Base-by-base conservation (phyloP, 2,888 invertebrate species). In the Meteorus cinctellus region DNA sequence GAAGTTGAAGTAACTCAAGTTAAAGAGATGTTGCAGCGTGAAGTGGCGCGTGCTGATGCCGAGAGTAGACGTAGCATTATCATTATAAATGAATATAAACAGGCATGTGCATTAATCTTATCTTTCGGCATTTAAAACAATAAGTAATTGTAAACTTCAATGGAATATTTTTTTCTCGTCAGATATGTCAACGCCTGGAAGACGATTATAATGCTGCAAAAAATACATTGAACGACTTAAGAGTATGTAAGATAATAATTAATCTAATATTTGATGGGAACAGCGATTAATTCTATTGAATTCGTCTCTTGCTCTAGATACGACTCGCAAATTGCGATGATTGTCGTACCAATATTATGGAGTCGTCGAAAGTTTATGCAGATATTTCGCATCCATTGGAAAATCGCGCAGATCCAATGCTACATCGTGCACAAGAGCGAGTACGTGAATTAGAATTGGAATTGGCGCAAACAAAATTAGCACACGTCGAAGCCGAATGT, bases 401-500 rank as follows among this genome's bases (percentile, higher is more conserved):
- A 70, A 88, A 84, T 77, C 84, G 88, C 24, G 81, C 85, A 60
- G 89, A 89, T 77, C 89, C 89, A 16, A 81, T 88, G 74, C 79
- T 89, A 24, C 88, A 86, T 62, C 88, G 92, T 59, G 91, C 93
- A 2, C 90, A 93, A 81, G 93, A 94, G 84, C 92, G 95, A 80
- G 94, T 97, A 70, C 92, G 97, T 3, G 98, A 97, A 88, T 90
- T 99, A 24, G 99, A 99, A 89, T 91, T 98, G 77, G 98, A 99
- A 86, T 91, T 99, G 82, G 99, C 99, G 2, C 97, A 98, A 89
- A 97, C 98, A 0, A 99, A 99, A 90, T 91, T 99, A 81, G 98
- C 97, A 0, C 95, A 98, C 81, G 99, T 99, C 5, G 98, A 99
- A 90, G 96, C 98, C 1, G 97, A 98, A 91, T 98, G 98, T 91